Conservation (phyloP, 2,888 invertebrate species). For the Zhengitettix transpicula region DNA sequence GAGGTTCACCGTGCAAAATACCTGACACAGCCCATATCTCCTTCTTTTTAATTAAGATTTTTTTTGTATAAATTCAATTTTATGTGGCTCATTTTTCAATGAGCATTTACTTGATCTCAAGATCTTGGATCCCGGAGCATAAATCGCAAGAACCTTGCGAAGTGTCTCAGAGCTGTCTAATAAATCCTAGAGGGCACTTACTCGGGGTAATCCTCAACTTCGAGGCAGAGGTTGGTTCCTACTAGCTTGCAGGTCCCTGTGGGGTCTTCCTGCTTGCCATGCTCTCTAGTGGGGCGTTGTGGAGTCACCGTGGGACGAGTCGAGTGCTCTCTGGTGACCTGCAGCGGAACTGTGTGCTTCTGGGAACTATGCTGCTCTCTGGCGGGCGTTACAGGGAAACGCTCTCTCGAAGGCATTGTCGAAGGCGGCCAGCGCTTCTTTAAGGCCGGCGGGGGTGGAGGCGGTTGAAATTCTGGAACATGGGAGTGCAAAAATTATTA, state of each 20-base stretch:
- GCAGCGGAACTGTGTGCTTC: too few relatives aligned
- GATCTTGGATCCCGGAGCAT: too few relatives aligned
- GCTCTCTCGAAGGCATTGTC: neutral
- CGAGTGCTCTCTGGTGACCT: too few relatives aligned
- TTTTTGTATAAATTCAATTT: too few relatives aligned
- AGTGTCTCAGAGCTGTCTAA: too few relatives aligned
- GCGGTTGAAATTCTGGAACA: neutral
- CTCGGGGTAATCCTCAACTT: slow-evolving; percentile 60
- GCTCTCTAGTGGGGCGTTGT: slow-evolving; percentile 13
- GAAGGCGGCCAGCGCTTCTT: neutral
- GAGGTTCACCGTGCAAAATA: too few relatives aligned
- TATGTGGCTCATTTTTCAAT: too few relatives aligned
- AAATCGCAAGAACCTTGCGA: too few relatives aligned
- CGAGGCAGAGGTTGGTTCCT: slow-evolving; percentile 53
- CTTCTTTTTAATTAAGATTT: too few relatives aligned
- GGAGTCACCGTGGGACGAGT: neutral
- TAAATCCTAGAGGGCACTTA: slow-evolving; percentile 28
- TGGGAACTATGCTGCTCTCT: neutral
- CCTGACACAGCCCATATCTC: too few relatives aligned
- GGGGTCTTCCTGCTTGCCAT: neutral
- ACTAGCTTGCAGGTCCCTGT: slow-evolving; percentile 23
- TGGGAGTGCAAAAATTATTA: too few relatives aligned
- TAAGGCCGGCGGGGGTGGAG: neutral
- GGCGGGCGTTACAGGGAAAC: neutral
- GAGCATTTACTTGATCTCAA: too few relatives aligned